Evolutionary conservation across 2,113 vertebrate genomes (phyloP).

Genomic region (Ascaphus truei): DNA sequence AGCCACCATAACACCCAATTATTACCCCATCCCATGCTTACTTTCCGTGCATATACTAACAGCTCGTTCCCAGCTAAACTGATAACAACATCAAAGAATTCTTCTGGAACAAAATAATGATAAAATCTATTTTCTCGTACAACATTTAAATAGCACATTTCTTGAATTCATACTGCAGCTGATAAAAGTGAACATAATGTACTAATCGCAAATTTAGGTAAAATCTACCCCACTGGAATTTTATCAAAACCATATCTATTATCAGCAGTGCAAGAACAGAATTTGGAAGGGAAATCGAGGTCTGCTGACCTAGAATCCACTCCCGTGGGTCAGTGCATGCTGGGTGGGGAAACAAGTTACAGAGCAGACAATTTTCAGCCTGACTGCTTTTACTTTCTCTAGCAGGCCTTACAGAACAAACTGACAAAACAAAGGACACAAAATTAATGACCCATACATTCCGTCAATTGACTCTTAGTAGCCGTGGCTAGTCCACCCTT

Average conservation of each 20-base stretch:
- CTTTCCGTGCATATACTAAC: too few species aligned
- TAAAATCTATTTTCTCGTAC: too few species aligned
- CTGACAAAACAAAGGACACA: slow-evolving; percentile 99
- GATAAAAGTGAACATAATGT: not conserved
- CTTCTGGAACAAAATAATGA: too few species aligned
- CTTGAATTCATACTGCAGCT: not conserved
- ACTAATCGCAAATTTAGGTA: slow-evolving; percentile 57
- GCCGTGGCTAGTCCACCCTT: slow-evolving; percentile 78
- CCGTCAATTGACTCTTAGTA: slow-evolving; percentile 89
- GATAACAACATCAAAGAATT: too few species aligned
- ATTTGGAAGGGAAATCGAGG: slow-evolving; percentile 69
- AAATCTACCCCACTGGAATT: slow-evolving; percentile 35
- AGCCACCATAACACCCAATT: too few species aligned
- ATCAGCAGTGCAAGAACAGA: slow-evolving; percentile 69
- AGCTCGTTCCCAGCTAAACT: too few species aligned
- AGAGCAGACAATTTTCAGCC: slow-evolving; percentile 99
- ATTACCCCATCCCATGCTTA: too few species aligned
- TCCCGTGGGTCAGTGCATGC: slow-evolving; percentile 76
- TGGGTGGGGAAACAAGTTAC: slow-evolving; percentile 91
- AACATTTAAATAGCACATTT: not conserved
- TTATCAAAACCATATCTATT: slow-evolving; percentile 53
- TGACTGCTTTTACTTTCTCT: slow-evolving; percentile 98
- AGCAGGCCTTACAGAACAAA: slow-evolving; percentile 93
- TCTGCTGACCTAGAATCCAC: slow-evolving; percentile 63
- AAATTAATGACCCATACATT: slow-evolving; percentile 98